Percentiles rank a stretch among this genome's conserved stretches.
Evolutionary conservation across 2,797 vertebrate species (phyloP).

Genomic region (Threskiornis aethiopicus): DNA sequence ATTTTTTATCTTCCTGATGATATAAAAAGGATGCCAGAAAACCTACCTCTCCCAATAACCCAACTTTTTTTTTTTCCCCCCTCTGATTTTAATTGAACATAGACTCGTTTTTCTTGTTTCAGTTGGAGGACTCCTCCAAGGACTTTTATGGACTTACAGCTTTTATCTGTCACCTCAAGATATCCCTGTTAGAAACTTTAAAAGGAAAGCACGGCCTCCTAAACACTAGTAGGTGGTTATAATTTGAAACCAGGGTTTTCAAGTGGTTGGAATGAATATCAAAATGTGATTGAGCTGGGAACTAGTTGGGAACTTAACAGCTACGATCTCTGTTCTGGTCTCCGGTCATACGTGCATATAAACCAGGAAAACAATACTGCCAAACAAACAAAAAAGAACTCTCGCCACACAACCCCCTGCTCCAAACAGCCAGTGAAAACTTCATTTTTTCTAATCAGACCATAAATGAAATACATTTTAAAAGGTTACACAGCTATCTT

Average conservation of each 20-base stretch:
- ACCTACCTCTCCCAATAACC: background rate
- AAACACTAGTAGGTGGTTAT: background rate
- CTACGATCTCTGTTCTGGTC: background rate
- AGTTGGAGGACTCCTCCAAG: background rate
- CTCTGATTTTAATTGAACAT: background rate
- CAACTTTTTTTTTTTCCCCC: background rate
- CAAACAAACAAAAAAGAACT: background rate
- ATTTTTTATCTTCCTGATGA: background rate
- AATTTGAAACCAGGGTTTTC: background rate
- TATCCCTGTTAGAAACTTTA: background rate
- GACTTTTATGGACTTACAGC: background rate
- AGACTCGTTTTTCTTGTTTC: background rate
- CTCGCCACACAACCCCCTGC: background rate
- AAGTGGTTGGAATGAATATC: background rate
- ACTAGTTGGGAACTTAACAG: background rate
- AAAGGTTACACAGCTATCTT: background rate
- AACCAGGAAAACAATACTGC: background rate
- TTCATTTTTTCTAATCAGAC: background rate
- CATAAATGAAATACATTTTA: background rate
- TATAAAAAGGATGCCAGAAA: background rate
- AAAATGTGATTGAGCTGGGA: background rate
- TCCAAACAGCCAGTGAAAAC: background rate
- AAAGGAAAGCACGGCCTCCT: background rate
- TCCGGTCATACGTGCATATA: rapidly evolving
- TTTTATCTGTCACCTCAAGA: background rate